A percentile compares a stretch with the other conserved stretches of the same genome.
These are phyloP conservation scores for Pseudococcus viburni DNA, from an alignment of 2,888 invertebrate species.

Conservation along the genomic window DNA sequence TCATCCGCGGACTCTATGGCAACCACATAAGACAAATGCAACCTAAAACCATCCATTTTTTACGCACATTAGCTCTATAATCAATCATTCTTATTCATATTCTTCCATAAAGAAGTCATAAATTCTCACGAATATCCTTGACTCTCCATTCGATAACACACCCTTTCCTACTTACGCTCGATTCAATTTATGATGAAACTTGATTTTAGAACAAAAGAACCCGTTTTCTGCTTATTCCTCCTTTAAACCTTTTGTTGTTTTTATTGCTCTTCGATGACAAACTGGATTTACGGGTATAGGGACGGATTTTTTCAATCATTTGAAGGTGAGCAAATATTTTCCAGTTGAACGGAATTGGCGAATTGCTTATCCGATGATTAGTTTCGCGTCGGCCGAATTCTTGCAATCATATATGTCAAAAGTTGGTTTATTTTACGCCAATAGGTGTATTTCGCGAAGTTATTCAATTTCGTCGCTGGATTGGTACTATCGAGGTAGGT, in stretches of 20 bases:
- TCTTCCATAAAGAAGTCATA: conserved; percentile 35
- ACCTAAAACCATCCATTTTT: neutral
- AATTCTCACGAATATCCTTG: neutral
- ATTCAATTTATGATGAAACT: conserved; percentile 47
- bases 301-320: conserved; percentile 50
- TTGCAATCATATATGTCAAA: neutral
- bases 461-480: too few relatives aligned
- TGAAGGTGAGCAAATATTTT: conserved; percentile 53
- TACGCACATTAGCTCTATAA: neutral
- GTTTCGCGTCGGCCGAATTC: conserved; percentile 23
- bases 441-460: too few relatives aligned
- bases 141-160: neutral
- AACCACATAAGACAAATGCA: neutral
- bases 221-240: conserved; percentile 50
- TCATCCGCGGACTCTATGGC: neutral
- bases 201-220: conserved; percentile 50
- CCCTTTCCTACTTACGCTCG: conserved; percentile 25
- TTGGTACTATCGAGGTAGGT: neutral
- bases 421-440: neutral
- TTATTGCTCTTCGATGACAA: conserved; percentile 32
- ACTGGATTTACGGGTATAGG: conserved; percentile 53
- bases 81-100: neutral
- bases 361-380: conserved; percentile 42
- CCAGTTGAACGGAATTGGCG: conserved; percentile 25
- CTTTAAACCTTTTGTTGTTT: conserved; percentile 54